Base-by-base conservation (phyloP, 2,797 vertebrate genomes). In the Melanotaenia pygmaea region DNA sequence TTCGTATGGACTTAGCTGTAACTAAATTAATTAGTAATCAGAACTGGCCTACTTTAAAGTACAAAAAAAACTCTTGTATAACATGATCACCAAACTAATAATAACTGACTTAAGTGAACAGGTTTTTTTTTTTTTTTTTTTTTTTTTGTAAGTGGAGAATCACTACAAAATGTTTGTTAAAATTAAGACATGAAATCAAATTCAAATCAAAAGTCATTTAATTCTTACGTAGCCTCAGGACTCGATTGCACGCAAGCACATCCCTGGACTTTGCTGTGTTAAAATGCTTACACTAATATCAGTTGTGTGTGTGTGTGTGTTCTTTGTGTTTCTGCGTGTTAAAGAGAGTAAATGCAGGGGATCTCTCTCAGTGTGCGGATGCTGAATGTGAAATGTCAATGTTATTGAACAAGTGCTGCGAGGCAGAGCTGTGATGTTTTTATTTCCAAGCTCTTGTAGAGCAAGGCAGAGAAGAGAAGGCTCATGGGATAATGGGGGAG, bases 401-500 rank as follows among this genome's bases (percentile, higher is more conserved):
- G 93, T 94, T 94, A 94, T 94, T 94, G 93, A 94, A 94, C 92
- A 92, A 93, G 93, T 92, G 91, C 94, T 93, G 92, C 86, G 85
- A 93, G 90, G 92, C 93, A 88, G 87, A 85, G 81, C 86, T 89
- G 86, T 94, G 90, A 93, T 94, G 93, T 93, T 94, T 94, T 94
- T 92, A 94, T 94, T 94, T 92, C 91, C 88, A 88, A 91, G 84
- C 86, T 90, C 86, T 91, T 92, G 89, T 90, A 84, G 89, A 89
- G 88, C 76, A 89, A 87, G 76, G 80, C 86, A 86, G 91, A 92
- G 88, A 90, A 88, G 91, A 91, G 87, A 89, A 83, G 89, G 90
- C 90, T 93, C 91, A 86, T 91, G 89, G 89, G 89, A 92, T 90
- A 91, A 91, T 89, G 89, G 86, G 76, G 79, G 83, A 86, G 86